phyloP scores from a whole-genome alignment of 2,888 invertebrate genomes.

The Hirtodrosophila duncani region DNA sequence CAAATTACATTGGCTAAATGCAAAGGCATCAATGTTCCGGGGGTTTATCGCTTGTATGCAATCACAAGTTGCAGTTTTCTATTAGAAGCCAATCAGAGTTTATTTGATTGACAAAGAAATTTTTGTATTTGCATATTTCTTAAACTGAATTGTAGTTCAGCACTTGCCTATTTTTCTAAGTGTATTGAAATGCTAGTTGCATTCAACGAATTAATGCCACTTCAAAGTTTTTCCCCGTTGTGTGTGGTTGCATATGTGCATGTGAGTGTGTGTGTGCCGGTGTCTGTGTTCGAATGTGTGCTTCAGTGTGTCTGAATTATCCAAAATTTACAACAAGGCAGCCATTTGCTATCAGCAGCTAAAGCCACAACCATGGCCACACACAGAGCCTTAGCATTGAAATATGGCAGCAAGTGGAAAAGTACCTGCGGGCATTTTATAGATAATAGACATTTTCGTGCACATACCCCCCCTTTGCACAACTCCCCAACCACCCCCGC shows the following conservation, averaged over 20 bases:
- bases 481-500: neutral
- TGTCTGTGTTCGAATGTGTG: conserved; percentile 9
- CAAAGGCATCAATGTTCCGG: too few relatives aligned
- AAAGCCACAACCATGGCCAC: too few relatives aligned
- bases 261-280: conserved; percentile 9
- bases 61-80: too few relatives aligned
- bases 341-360: conserved; percentile 67
- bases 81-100: too few relatives aligned
- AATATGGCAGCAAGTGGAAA: conserved; percentile 61
- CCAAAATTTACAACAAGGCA: conserved; percentile 68
- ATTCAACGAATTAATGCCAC: conserved; percentile 68
- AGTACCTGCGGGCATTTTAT: conserved; percentile 71
- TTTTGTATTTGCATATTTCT: too few relatives aligned
- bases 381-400: conserved; percentile 58
- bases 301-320: conserved; percentile 48
- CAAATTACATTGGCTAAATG: too few relatives aligned
- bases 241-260: too few relatives aligned
- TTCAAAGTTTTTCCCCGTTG: conserved; percentile 44
- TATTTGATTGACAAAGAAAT: too few relatives aligned
- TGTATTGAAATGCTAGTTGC: too few relatives aligned
- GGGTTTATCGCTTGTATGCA: too few relatives aligned
- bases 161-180: too few relatives aligned
- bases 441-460: conserved; percentile 65
- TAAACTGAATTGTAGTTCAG: too few relatives aligned
- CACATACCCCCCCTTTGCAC: conserved; percentile 30